A percentile compares a stretch with the other conserved stretches of the same genome.
Evolutionary conservation across 2,113 vertebrate species (phyloP).

Genomic region (Hemicordylus capensis): DNA sequence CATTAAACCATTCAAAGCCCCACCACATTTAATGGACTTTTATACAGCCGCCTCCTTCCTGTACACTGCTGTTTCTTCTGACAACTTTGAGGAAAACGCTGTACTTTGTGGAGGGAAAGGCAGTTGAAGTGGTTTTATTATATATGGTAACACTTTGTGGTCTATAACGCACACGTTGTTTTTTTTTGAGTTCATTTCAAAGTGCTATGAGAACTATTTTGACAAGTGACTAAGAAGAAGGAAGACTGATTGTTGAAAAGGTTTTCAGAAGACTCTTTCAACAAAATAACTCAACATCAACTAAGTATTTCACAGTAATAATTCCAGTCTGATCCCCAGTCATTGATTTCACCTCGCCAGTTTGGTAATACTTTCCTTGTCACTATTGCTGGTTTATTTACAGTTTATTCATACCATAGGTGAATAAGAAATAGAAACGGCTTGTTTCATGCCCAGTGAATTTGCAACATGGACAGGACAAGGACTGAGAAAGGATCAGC

Average conservation of each 20-base stretch:
- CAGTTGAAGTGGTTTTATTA: constrained; percentile 43
- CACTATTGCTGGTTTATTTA: background rate
- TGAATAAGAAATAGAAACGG: background rate
- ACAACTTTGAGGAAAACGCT: background rate
- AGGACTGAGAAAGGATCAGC: background rate
- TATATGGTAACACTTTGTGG: constrained; percentile 31
- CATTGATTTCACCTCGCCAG: constrained; percentile 27
- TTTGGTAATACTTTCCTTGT: background rate
- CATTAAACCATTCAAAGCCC: constrained; percentile 16
- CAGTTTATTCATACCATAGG: background rate
- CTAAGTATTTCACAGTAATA: constrained; percentile 46
- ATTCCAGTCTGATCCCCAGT: constrained; percentile 23
- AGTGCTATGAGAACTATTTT: constrained; percentile 35
- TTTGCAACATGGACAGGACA: background rate
- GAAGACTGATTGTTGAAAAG: constrained; percentile 38
- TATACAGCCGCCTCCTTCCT: background rate
- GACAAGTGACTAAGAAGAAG: constrained; percentile 38
- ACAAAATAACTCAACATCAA: constrained; percentile 18
- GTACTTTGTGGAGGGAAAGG: background rate
- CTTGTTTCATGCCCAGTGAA: background rate
- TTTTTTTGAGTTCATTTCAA: constrained; percentile 30
- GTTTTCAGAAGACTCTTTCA: constrained; percentile 28
- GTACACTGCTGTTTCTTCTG: background rate
- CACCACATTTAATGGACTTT: constrained; percentile 4
- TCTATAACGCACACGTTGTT: constrained; percentile 32